Evolutionary conservation across 2,888 invertebrate genomes (phyloP).

Genomic region (Cantharis nigra): DNA sequence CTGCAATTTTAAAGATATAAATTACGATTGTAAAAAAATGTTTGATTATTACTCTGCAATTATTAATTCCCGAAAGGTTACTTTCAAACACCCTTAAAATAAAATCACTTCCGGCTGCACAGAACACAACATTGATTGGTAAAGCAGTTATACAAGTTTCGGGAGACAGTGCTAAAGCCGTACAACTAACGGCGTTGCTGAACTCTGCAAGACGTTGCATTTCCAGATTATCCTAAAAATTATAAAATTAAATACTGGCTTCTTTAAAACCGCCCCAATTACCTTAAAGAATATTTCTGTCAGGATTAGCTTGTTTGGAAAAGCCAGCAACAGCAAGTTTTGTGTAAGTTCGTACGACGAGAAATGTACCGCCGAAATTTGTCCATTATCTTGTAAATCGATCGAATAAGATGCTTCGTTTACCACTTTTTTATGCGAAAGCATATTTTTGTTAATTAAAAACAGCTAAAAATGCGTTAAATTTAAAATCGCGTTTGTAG

Average conservation of each 20-base stretch:
- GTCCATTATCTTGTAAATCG: conserved; percentile 57
- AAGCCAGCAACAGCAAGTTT: conserved; percentile 65
- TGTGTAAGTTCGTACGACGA: conserved; percentile 69
- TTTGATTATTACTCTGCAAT: conserved; percentile 54
- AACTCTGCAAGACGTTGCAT: conserved; percentile 63
- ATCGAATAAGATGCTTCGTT: conserved; percentile 55
- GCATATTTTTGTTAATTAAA: not conserved
- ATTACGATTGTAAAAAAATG: not conserved
- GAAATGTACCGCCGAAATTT: conserved; percentile 63
- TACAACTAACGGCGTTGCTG: conserved; percentile 60
- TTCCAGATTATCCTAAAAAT: conserved; percentile 57
- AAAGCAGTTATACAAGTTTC: conserved; percentile 64
- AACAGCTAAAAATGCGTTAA: not conserved
- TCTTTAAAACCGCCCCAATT: conserved; percentile 19
- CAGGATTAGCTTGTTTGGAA: conserved; percentile 62
- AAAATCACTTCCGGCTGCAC: conserved; percentile 62
- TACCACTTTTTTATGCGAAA: not conserved
- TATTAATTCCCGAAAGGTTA: conserved; percentile 58
- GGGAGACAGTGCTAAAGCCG: conserved; percentile 65
- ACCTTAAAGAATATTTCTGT: conserved; percentile 64
- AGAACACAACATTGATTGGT: conserved; percentile 62
- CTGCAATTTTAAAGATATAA: conserved; percentile 45
- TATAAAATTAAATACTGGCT: not conserved
- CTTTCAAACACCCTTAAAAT: conserved; percentile 62
- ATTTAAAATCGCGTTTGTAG: not conserved